Evolutionary conservation across 2,113 vertebrate species (phyloP).

Genomic region (Gorsachius goisagi): DNA sequence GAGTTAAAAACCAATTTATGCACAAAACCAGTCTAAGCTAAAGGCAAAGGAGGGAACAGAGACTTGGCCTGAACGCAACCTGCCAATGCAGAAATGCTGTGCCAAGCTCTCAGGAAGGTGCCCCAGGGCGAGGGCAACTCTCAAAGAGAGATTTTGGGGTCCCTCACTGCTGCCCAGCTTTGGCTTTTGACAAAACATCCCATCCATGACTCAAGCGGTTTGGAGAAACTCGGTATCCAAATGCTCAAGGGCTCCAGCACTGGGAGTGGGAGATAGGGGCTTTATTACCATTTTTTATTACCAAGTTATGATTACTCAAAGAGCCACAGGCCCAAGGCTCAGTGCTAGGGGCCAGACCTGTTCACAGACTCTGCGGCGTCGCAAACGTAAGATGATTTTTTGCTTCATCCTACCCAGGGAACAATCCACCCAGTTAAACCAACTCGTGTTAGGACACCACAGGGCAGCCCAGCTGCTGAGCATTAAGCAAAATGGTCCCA

Average conservation of each 20-base stretch:
- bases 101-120: not conserved
- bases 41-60: not conserved
- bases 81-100: not conserved
- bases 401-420: not conserved
- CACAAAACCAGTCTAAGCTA: not conserved
- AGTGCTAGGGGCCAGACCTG: not conserved
- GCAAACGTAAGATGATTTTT: not conserved
- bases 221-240: not conserved
- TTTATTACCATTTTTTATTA: not conserved
- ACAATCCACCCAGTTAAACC: not conserved
- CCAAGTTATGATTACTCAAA: not conserved
- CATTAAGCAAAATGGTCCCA: not conserved
- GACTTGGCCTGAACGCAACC: rapidly evolving
- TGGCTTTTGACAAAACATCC: not conserved
- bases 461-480: not conserved
- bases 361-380: not conserved
- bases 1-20: not conserved
- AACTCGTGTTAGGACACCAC: too few relatives aligned
- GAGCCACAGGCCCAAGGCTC: not conserved
- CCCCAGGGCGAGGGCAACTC: not conserved
- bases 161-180: not conserved
- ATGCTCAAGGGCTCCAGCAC: not conserved
- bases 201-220: not conserved
- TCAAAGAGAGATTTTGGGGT: not conserved
- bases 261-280: not conserved